A percentile compares a stretch with the other conserved stretches of the same genome.
These are phyloP conservation scores for Gorsachius magnificus DNA, from an alignment of 2,797 vertebrate genomes.

Conservation along the genomic window DNA sequence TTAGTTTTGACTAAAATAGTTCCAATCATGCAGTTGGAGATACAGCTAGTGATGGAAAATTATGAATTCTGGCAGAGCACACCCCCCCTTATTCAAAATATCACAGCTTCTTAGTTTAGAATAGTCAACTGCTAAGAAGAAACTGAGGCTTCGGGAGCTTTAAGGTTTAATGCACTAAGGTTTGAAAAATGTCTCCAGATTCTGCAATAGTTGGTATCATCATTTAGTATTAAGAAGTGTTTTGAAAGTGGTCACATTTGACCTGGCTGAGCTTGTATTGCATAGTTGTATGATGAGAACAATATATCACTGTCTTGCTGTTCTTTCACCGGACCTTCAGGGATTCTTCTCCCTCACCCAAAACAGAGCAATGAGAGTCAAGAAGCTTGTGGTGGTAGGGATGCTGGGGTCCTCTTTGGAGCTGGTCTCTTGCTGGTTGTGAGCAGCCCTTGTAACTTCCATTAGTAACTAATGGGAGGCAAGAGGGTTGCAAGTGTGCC, in stretches of 20 bases:
- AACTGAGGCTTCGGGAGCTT: not conserved
- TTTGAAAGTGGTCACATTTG: not conserved
- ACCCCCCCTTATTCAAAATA: not conserved
- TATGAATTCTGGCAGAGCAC: constrained; percentile 16
- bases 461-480: not conserved
- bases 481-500: not conserved
- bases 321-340: not conserved
- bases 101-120: constrained; percentile 11
- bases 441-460: not conserved
- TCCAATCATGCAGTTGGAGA: constrained; percentile 6
- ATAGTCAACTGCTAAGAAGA: not conserved
- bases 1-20: constrained; percentile 13
- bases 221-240: not conserved
- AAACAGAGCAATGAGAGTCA: not conserved
- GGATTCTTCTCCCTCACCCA: not conserved
- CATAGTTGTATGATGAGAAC: not conserved
- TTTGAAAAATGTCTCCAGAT: not conserved
- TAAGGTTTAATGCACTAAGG: not conserved
- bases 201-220: not conserved
- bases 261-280: not conserved
- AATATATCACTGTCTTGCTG: not conserved
- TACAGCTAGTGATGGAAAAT: not conserved
- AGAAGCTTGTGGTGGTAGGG: not conserved
- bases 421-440: not conserved
- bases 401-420: not conserved